Conservation (phyloP, 1,140 invertebrate genomes). For the Brachionus calyciflorus region DNA sequence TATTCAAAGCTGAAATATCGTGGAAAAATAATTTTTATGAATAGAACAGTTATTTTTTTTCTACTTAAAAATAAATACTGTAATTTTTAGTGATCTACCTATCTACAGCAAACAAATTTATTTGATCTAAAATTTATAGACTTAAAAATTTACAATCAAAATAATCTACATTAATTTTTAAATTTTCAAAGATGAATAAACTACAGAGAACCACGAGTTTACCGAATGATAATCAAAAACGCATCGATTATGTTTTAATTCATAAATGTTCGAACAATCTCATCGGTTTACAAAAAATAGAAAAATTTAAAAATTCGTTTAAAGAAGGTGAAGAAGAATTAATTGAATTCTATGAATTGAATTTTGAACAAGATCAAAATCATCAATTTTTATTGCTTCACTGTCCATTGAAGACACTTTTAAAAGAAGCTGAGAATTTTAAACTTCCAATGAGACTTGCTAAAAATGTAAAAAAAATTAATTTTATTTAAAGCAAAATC, state of each 20-base stretch:
- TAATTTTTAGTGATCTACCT: no score
- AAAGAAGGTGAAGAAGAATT: constrained; percentile 49
- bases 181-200: not conserved
- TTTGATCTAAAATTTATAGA: no score
- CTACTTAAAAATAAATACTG: no score
- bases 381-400: constrained; percentile 55
- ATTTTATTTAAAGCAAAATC: no score
- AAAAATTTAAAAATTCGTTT: constrained; percentile 47
- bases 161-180: no score
- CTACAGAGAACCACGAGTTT: constrained; percentile 1
- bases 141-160: no score
- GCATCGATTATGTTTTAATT: constrained; percentile 35
- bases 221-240: constrained; percentile 27
- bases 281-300: not conserved
- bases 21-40: no score
- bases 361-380: constrained; percentile 50
- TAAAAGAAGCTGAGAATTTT: constrained; percentile 56
- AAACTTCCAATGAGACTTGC: constrained; percentile 57
- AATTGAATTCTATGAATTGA: constrained; percentile 35
- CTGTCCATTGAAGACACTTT: constrained; percentile 55
- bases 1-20: no score
- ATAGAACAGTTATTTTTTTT: no score
- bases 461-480: constrained; percentile 53
- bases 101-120: no score
- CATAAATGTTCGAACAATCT: not conserved